A percentile compares a stretch with the other conserved stretches of the same genome.
phyloP scores from a whole-genome alignment of 2,113 vertebrate species.

The Epinephelus cyanopodus region DNA sequence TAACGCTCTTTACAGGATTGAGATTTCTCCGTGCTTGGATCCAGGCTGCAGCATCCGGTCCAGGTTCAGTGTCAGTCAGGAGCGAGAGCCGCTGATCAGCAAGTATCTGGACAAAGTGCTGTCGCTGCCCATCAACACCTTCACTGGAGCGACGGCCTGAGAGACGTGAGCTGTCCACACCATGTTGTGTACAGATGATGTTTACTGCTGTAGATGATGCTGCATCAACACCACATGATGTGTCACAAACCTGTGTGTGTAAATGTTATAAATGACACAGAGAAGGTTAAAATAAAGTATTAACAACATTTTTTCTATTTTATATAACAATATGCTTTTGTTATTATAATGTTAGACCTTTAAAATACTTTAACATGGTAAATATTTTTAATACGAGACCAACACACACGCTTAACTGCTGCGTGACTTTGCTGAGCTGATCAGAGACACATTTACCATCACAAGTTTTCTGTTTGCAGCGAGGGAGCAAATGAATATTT shows the following conservation, averaged over 20 bases:
- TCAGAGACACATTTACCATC: background rate
- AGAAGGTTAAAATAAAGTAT: background rate
- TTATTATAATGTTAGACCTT: background rate
- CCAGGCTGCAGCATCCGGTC: conserved; percentile 84
- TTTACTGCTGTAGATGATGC: background rate
- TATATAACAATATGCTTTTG: background rate
- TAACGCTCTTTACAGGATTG: conserved; percentile 80
- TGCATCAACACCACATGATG: background rate
- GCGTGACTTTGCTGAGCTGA: background rate
- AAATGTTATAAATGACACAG: background rate
- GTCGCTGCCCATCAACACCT: conserved; percentile 91
- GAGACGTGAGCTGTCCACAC: background rate
- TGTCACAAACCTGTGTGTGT: background rate
- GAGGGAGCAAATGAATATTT: background rate
- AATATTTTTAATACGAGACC: background rate
- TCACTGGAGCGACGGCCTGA: conserved; percentile 86
- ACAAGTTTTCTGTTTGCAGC: background rate
- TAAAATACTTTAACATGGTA: background rate
- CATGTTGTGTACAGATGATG: background rate
- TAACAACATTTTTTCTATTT: background rate
- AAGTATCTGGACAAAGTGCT: conserved; percentile 85
- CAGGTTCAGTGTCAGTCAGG: conserved; percentile 23
- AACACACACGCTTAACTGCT: background rate
- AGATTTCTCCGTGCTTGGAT: conserved; percentile 88
- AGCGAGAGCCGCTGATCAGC: conserved; percentile 71